Percentiles rank a stretch among this genome's conserved stretches.
Evolutionary conservation across 2,113 vertebrate genomes (phyloP).

Genomic region (Columba livia): DNA sequence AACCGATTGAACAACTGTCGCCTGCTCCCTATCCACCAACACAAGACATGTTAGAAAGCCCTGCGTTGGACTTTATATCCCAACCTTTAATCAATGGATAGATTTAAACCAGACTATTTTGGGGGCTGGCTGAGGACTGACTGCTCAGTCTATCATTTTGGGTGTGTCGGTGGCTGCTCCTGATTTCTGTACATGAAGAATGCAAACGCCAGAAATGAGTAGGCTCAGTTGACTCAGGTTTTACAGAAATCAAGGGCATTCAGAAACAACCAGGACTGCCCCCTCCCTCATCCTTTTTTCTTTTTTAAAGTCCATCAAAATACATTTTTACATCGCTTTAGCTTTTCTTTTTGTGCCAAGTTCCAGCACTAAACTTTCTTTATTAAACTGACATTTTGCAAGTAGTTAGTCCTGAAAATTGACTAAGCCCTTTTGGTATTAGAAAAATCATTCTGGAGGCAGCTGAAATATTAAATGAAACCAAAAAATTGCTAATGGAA

Average conservation of each 20-base stretch:
- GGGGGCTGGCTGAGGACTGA: neutral
- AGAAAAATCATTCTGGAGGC: slow-evolving; percentile 48
- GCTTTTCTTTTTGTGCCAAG: slow-evolving; percentile 17
- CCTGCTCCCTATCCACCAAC: neutral
- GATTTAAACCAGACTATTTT: neutral
- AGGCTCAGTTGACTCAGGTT: neutral
- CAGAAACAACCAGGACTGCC: neutral
- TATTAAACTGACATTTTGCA: slow-evolving; percentile 68
- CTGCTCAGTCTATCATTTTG: neutral
- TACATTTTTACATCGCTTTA: slow-evolving; percentile 41
- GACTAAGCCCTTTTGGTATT: slow-evolving; percentile 50
- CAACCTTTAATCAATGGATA: neutral
- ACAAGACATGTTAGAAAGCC: neutral
- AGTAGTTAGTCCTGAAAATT: slow-evolving; percentile 65
- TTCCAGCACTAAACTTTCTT: slow-evolving; percentile 26
- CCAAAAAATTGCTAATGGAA: neutral
- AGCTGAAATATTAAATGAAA: slow-evolving; percentile 53
- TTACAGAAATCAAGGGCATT: neutral
- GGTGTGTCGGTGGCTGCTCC: neutral
- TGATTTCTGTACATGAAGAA: neutral
- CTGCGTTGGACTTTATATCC: neutral
- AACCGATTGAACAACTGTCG: neutral
- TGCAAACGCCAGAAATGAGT: neutral
- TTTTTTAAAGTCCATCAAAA: slow-evolving; percentile 30
- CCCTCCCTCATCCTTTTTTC: neutral